Base-by-base conservation (phyloP, 2,113 vertebrate species). In the Tonatia bakeri region DNA sequence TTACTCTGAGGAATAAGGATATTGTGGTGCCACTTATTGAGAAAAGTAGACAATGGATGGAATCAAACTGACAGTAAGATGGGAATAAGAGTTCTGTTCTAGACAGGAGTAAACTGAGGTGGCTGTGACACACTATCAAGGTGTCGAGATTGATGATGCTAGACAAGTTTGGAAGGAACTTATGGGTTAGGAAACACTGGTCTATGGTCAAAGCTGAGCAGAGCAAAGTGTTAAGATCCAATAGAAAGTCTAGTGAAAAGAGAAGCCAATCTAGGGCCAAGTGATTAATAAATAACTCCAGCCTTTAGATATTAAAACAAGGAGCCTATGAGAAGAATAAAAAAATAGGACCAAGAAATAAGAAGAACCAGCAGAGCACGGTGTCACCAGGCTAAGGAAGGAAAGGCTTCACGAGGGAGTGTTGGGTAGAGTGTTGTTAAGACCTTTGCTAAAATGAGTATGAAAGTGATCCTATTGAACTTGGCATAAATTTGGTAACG, bases 1-100 rank as follows among this genome's bases (percentile, higher is more conserved):
- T 43, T 61, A 50, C 81, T 87, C 91, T 83, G 94, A 97, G 76
- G 11, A 40, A 43, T 33, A 67, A 47, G 17, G 4, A 22, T 56
- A 43, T 4, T 52, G n/a, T 84, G 52, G 72, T 40, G 6, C 36
- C 12, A 26, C 7, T 31, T 22, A 5, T 3, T 3, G 8, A 75
- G 43, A 69, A 84, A 80, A 45, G 20, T 2, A 40, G 64, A 40
- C 16, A 43, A 36, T 56, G 67, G 10, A 69, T 38, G 72, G 3
- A 56, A 45, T 3, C 1, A 0, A 8, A 45, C 1, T 36, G 52
- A 13, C 19, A 0, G 12, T 26, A 1, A 8, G 26, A 8, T 52
- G 38, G 28, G 65, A 50, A 31, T 0, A 9, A 11, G 16, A 52
- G 15, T n/a, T 28, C 33, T 31, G 28, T 17, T 54, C 54, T 31